Percentiles rank a stretch among this genome's conserved stretches.
phyloP scores from a whole-genome alignment of 2,113 vertebrate species.

The rabbit (Oryctolagus cuniculus) region DNA sequence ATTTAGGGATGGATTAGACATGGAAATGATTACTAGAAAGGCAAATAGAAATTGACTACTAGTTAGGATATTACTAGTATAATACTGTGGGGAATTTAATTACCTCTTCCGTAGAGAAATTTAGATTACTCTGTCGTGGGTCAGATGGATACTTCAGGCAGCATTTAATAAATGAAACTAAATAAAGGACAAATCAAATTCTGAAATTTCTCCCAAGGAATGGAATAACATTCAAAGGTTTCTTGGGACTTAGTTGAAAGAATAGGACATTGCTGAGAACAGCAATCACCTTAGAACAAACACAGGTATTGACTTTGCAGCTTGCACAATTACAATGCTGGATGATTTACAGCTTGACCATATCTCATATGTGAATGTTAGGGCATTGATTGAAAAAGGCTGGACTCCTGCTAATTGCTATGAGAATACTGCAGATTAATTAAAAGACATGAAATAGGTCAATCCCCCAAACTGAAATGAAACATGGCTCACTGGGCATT shows the following conservation, averaged over 20 bases:
- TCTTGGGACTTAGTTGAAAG: background rate
- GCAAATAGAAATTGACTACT: background rate
- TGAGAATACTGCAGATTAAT: background rate
- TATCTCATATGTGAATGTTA: conserved; percentile 29
- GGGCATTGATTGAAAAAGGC: background rate
- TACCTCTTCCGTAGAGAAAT: background rate
- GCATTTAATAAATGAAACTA: background rate
- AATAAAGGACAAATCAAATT: background rate
- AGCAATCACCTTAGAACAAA: conserved; percentile 28
- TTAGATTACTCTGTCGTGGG: background rate
- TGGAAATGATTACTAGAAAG: background rate
- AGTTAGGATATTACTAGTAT: background rate
- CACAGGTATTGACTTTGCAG: background rate
- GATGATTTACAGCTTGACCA: conserved; percentile 21
- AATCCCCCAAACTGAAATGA: conserved; percentile 6
- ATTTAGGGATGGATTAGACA: background rate
- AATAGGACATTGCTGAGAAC: background rate
- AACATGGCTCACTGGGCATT: background rate
- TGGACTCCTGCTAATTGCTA: conserved; percentile 33
- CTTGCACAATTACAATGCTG: background rate
- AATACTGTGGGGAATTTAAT: background rate
- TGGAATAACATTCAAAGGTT: background rate
- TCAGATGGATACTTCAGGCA: background rate
- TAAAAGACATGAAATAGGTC: background rate
- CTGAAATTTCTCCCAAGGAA: background rate